Evolutionary conservation across 2,113 vertebrate genomes (phyloP), one percentile per base, ranked within the genome.

Genomic region (Herpetotheres cachinnans): DNA sequence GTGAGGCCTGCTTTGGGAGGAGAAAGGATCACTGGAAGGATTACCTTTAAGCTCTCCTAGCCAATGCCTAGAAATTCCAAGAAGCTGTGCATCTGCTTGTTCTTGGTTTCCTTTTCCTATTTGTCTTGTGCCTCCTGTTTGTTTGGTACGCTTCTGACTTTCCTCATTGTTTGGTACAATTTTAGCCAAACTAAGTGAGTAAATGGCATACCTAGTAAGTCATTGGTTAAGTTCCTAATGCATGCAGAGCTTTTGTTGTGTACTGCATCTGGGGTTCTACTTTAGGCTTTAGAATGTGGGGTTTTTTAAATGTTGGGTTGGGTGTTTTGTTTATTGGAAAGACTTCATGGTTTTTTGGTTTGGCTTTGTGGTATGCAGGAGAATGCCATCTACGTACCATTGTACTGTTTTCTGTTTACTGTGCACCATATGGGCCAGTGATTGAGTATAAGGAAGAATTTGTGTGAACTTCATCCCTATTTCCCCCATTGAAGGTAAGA

Each of bases 351-450:
- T 61, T 84, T 95, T 85, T 71, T 86, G 70, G 25, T 95, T 86
- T 95, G 81, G 62, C 83, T 96, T 91, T 93, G 84, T 95, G 84
- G 82, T 81, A 32, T 70, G 50, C 38, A 47, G 80, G 27, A 92
- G 73, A 86, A 76, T 36, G 44, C 59, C 32, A 6, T 73, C 20
- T 65, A 16, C 22, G 13, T 58, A n/a, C 29, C 8, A 1, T 58
- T 85, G 46, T 52, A 65, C 19, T 84, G n/a, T 27, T 84, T 78
- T 91, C 20, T 72, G 24, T 89, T 67, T 62, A 50, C 42, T 76
- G n/a, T 61, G n/a, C 7, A 50, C 32, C 8, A 8, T 82, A 54
- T 65, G 16, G 77, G 38, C 50, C 38, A 78, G 70, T 21, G 18
- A 22, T 62, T 62, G 66, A 82, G 46, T 52, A 13, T 21, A 58